Conservation (phyloP, 2,888 invertebrate species). For the Cataglyphis livida region DNA sequence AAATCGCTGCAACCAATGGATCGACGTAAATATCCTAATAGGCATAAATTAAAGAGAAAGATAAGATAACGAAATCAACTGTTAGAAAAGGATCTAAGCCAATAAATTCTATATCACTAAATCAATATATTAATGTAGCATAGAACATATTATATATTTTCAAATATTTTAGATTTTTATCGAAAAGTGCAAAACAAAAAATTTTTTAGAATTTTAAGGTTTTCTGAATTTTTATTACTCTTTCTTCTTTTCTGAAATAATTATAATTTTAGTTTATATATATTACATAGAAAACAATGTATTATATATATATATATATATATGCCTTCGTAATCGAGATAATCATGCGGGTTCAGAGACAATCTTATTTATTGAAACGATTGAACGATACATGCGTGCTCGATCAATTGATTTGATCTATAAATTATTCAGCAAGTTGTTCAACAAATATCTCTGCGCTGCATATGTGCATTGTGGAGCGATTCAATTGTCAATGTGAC, state of each 20-base stretch:
- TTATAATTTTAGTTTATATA: neutral
- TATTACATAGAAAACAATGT: neutral
- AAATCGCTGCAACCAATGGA: neutral
- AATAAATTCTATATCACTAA: neutral
- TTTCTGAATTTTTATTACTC: neutral
- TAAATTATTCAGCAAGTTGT: constrained; percentile 24
- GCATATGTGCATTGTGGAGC: neutral
- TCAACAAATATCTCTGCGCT: neutral
- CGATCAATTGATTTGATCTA: neutral
- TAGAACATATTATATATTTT: neutral
- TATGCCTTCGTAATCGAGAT: neutral
- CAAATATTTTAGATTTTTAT: neutral
- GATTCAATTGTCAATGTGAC: constrained; percentile 11
- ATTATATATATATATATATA: neutral
- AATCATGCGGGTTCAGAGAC: neutral
- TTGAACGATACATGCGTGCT: constrained; percentile 55
- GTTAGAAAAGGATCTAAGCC: neutral
- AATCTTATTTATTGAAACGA: constrained; percentile 53
- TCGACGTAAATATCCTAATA: neutral
- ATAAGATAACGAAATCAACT: neutral
- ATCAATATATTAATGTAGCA: neutral
- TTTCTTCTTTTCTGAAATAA: neutral
- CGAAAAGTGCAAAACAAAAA: neutral
- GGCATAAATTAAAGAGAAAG: neutral
- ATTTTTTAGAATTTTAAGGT: neutral